Conservation (phyloP, 2,113 vertebrate genomes). For the Trematocara nigrifrons region DNA sequence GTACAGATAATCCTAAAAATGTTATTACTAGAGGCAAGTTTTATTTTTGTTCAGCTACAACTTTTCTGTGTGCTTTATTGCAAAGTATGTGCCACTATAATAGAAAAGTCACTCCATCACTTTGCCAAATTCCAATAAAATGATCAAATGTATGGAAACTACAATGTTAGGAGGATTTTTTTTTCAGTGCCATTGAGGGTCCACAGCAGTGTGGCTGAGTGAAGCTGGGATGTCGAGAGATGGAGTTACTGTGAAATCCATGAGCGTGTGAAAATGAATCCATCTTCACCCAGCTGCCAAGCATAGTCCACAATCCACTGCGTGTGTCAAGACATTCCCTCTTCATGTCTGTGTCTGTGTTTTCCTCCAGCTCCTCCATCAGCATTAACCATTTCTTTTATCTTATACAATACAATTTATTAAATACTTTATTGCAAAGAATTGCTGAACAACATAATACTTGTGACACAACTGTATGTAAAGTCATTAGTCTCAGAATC, state of each 20-base stretch:
- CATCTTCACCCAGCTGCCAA: slow-evolving; percentile 47
- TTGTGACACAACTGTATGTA: background rate
- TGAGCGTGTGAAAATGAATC: slow-evolving; percentile 67
- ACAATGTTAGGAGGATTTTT: background rate
- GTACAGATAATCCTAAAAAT: background rate
- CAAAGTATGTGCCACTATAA: background rate
- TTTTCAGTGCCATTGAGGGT: background rate
- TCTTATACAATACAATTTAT: background rate
- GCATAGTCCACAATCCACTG: slow-evolving; percentile 36
- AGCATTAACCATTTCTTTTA: background rate
- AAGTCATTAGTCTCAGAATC: background rate
- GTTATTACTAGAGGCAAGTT: background rate
- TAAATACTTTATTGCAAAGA: background rate
- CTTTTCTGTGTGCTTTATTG: background rate
- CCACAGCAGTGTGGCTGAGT: background rate
- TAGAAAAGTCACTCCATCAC: background rate
- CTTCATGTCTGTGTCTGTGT: slow-evolving; percentile 4
- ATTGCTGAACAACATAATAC: background rate
- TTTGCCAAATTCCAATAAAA: background rate
- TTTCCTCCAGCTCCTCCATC: background rate
- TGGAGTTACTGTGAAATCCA: slow-evolving; percentile 63
- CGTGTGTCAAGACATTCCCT: slow-evolving; percentile 33
- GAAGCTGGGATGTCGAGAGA: slow-evolving; percentile 13
- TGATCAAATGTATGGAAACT: background rate
- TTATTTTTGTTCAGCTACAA: background rate